Evolutionary conservation across 2,113 vertebrate species (phyloP), one percentile per base, ranked within the genome.

Genomic region (Meles meles): DNA sequence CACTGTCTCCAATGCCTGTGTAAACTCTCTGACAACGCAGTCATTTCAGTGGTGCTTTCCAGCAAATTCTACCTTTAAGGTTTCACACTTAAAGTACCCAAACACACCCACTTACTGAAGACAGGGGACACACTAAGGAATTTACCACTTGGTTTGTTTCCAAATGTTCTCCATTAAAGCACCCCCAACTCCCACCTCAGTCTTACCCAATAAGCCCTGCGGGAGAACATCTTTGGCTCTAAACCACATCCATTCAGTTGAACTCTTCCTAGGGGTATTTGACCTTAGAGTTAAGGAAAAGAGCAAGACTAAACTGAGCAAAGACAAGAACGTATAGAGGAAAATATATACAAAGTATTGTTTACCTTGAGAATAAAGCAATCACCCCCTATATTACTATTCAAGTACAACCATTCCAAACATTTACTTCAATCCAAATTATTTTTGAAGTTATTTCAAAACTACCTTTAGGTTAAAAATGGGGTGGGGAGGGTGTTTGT

Each of bases 11-110:
- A 92, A 79, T 17, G 65, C 76, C 39, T 89, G 71, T 63, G 12
- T 91, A 18, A 94, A 49, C 27, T 72, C 55, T 44, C 29, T 59
- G 29, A 7, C 31, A 87, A 65, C 8, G 44, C 34, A 3, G 27
- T 13, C 6, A 85, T 92, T 55, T 94, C 84, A 23, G 2, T n/a
- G 31, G 12, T 34, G 21, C 88, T 80, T 88, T 85, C 84, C 18
- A 94, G 55, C 29, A 95, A 93, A 79, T 83, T 97, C 96, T 79
- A 79, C 71, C 86, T 95, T 63, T 25, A 34, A 42, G 72, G 29
- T 93, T 39, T 92, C 71, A 90, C 86, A 84, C 80, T 89, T 69
- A 92, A 94, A 88, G 34, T 14, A 52, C 55, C 18, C 37, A 89
- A 86, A 47, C 88, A 93, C 18, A 77, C 59, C n/a, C 27, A 79